Base-by-base conservation (phyloP, 2,888 invertebrate genomes). In the Phengaris alcon region DNA sequence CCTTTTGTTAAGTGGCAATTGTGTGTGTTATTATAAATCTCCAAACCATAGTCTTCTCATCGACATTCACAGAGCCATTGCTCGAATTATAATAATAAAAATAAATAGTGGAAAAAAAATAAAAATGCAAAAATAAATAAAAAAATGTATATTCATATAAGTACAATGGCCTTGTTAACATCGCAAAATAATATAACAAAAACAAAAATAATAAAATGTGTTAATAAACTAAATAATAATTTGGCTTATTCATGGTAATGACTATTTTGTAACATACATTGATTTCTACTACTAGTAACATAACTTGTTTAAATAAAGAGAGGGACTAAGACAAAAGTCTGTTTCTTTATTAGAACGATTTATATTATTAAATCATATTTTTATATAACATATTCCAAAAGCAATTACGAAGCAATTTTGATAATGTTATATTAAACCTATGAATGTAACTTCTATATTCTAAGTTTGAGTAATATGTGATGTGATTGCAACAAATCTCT, bases 151-250 rank as follows among this genome's bases (percentile, higher is more conserved):
- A 90, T 91, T 90, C 82, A 88, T 85, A 88, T 87, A 87, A 87
- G 85, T 89, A 88, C 90, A 92, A 91, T 90, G 91, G 91, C 91
- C 87, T 82, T 88, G 90, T 85, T 88, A 79, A 85, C 80, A 81
- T 81, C 79, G 78, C 75, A 77, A 77, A 74, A 77, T 55, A 78
- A 54, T 44, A 35, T 59, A 59, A 73, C 35, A 77, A 55, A 51
- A 77, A 68, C 12, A 74, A 51, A 72, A 69, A 59, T 48, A 64
- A 51, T 73, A 76, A 74, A 75, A 72, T 75, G 64, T 70, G 74
- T 22, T 46, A 64, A 22, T 59, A 54, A 64, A 15, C 22, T 54
- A 68, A 44, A 44, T 15, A 54, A 48, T n/a, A 55, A 75, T 69
- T 72, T 72, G 70, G 72, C 72, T 72, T 35, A 8, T 52, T 52